Evolutionary conservation across 2,113 vertebrate genomes (phyloP).

Genomic region (Natator depressus): DNA sequence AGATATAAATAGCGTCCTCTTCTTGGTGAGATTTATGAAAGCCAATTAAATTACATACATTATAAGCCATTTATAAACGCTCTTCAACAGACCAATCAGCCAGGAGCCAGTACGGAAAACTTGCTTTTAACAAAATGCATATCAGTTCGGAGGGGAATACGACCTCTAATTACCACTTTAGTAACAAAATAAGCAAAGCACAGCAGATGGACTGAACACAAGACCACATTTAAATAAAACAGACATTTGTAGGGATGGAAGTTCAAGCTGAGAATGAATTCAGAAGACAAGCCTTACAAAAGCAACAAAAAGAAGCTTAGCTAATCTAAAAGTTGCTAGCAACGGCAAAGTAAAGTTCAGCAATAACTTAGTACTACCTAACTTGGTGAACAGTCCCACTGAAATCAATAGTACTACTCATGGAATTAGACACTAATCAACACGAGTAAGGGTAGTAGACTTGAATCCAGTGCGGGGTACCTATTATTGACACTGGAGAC

Average conservation of each 20-base stretch:
- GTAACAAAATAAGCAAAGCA: conserved; percentile 61
- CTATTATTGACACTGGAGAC: background rate
- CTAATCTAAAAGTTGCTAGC: background rate
- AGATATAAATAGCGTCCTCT: conserved; percentile 51
- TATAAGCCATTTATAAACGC: conserved; percentile 51
- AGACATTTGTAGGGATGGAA: conserved; percentile 31
- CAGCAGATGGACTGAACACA: conserved; percentile 56
- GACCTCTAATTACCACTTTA: conserved; percentile 31
- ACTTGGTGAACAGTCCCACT: background rate
- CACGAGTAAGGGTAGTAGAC: background rate
- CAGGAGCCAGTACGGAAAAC: conserved; percentile 50
- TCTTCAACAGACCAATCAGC: conserved; percentile 39
- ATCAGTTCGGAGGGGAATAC: conserved; percentile 46
- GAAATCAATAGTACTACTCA: background rate
- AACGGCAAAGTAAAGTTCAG: background rate
- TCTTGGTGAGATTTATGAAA: conserved; percentile 51
- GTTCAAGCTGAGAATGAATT: background rate
- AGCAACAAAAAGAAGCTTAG: background rate
- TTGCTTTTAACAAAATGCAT: conserved; percentile 65
- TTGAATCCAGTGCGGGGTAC: background rate
- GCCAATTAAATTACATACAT: conserved; percentile 41
- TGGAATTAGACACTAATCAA: background rate
- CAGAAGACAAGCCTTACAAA: background rate
- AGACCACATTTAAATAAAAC: conserved; percentile 47
- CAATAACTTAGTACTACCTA: background rate